These are phyloP conservation scores for Enoplosus armatus DNA, from an alignment of 2,797 vertebrate species.

Conservation along the genomic window DNA sequence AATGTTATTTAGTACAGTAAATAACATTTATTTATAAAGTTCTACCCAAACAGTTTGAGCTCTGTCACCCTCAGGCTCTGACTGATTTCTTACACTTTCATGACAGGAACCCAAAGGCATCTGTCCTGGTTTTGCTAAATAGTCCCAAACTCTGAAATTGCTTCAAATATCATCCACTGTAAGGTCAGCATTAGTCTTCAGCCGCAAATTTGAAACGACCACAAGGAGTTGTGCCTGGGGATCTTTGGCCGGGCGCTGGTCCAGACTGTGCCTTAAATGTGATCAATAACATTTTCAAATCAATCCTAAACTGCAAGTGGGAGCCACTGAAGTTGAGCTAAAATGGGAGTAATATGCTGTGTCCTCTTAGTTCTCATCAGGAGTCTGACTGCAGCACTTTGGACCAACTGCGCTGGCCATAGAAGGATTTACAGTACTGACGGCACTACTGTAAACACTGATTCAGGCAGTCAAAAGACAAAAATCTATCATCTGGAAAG, in stretches of 20 bases:
- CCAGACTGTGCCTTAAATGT: constrained; percentile 51
- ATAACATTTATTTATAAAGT: not conserved
- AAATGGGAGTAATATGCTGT: constrained; percentile 20
- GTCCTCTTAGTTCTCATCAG: constrained; percentile 29
- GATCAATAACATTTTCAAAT: constrained; percentile 68
- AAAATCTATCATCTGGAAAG: not conserved
- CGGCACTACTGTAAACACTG: not conserved
- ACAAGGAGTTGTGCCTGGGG: constrained; percentile 25
- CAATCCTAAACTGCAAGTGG: constrained; percentile 47
- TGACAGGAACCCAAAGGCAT: constrained; percentile 18
- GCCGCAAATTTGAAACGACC: constrained; percentile 46
- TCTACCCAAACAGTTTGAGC: not conserved
- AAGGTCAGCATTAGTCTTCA: constrained; percentile 45
- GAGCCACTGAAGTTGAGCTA: constrained; percentile 43
- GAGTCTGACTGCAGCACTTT: constrained; percentile 35
- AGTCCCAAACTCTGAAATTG: constrained; percentile 31
- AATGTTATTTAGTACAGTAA: not conserved
- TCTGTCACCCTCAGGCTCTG: not conserved
- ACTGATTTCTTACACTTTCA: not conserved
- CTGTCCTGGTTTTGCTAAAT: constrained; percentile 21
- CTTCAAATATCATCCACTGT: constrained; percentile 35
- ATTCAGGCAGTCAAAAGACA: not conserved
- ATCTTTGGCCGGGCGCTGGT: constrained; percentile 45
- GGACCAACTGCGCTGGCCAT: not conserved
- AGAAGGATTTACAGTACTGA: not conserved